Evolutionary conservation across 1,140 invertebrate genomes (phyloP).

Genomic region (Globodera rostochiensis): DNA sequence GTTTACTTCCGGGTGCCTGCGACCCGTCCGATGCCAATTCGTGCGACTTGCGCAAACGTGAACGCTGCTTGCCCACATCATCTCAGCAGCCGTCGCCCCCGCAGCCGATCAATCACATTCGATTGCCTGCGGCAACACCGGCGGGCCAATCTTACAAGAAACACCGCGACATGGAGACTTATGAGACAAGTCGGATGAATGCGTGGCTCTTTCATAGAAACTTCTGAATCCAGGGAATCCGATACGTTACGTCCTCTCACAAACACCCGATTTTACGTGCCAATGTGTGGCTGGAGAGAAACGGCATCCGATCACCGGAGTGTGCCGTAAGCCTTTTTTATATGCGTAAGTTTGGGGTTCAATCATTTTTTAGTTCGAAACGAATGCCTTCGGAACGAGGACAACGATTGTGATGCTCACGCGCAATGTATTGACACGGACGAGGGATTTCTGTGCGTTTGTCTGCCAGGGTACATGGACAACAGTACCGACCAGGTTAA

Average conservation of each 20-base stretch:
- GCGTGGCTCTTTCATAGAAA: neutral
- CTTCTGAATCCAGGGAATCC: slow-evolving; percentile 5
- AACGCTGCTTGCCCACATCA: slow-evolving; percentile 50
- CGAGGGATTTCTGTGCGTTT: slow-evolving; percentile 60
- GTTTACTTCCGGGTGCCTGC: slow-evolving; percentile 58
- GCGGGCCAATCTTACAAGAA: neutral
- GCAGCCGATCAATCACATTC: neutral
- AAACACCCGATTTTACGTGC: slow-evolving; percentile 58
- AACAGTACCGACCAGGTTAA: slow-evolving; percentile 47
- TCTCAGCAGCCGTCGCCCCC: neutral
- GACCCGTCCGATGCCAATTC: slow-evolving; percentile 50
- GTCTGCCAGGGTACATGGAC: slow-evolving; percentile 58
- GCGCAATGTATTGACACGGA: slow-evolving; percentile 64
- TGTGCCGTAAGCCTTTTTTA: slow-evolving; percentile 55
- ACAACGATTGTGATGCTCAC: slow-evolving; percentile 58
- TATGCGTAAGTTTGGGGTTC: no score
- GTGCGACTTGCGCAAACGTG: slow-evolving; percentile 61
- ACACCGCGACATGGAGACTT: slow-evolving; percentile 3
- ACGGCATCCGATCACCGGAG: slow-evolving; percentile 59
- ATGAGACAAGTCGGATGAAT: slow-evolving; percentile 16
- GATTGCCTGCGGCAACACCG: neutral
- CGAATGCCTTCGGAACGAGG: slow-evolving; percentile 52
- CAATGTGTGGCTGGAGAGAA: slow-evolving; percentile 55
- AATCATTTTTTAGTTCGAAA: slow-evolving; percentile 48
- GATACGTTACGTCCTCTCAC: neutral